Percentiles rank a stretch among this genome's conserved stretches.
Conservation (phyloP, 2,888 invertebrate species). For the Caenorhabditis virilis region DNA sequence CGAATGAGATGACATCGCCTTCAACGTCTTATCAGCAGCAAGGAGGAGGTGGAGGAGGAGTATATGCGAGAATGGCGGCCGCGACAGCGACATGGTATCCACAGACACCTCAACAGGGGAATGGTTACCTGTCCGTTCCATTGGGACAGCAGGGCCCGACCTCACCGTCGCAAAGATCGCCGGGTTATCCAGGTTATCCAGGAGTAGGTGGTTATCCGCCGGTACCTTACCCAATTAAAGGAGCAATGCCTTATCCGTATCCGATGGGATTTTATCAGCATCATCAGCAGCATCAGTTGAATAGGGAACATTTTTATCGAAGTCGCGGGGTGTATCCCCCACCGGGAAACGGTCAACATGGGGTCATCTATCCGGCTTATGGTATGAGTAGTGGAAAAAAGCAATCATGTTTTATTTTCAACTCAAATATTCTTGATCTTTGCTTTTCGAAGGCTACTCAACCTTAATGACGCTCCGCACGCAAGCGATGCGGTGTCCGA, state of each 20-base stretch:
- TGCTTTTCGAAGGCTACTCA: no score
- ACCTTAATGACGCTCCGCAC: no score
- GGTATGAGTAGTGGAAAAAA: no score
- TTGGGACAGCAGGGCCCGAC: not conserved
- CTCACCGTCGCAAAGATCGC: not conserved
- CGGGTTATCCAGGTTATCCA: conserved; percentile 4
- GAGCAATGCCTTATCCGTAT: not conserved
- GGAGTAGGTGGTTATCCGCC: conserved; percentile 1
- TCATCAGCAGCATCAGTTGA: conserved; percentile 29
- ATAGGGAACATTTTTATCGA: conserved; percentile 27
- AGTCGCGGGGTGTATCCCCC: conserved; percentile 29
- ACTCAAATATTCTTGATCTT: no score
- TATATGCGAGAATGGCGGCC: conserved; percentile 19
- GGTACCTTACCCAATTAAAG: no score
- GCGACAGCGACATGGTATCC: conserved; percentile 42
- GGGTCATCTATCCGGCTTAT: no score
- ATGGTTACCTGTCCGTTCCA: conserved; percentile 11
- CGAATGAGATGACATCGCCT: not conserved
- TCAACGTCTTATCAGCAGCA: conserved; percentile 6
- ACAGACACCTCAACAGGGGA: conserved; percentile 26
- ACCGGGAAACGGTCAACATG: no score
- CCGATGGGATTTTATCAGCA: no score
- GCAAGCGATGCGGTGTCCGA: no score
- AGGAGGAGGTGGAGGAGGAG: no score
- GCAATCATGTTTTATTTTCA: not conserved